A percentile compares a stretch with the other conserved stretches of the same genome.
Conservation (phyloP, 2,113 vertebrate genomes). For the Hippocampus abdominalis region DNA sequence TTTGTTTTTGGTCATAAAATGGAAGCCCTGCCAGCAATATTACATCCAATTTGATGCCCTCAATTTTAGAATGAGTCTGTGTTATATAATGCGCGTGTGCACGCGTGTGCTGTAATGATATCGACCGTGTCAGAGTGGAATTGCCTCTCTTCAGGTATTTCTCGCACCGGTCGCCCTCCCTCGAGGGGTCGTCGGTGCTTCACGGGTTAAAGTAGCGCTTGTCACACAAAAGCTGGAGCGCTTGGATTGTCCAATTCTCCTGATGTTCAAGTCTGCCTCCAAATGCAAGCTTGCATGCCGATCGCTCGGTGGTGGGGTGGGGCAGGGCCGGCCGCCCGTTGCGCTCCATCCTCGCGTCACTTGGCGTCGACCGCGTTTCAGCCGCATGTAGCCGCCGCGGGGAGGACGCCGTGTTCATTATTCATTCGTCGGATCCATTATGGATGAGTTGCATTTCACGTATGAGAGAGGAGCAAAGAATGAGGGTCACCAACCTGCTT, state of each 20-base stretch:
- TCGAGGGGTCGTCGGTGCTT: neutral
- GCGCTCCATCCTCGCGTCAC: slow-evolving; percentile 3
- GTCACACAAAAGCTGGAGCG: neutral
- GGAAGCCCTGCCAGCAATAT: neutral
- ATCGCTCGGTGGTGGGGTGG: slow-evolving; percentile 43
- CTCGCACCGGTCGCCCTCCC: neutral
- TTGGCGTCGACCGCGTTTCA: neutral
- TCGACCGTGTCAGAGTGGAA: slow-evolving; percentile 27
- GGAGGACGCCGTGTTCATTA: neutral
- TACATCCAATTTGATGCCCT: neutral
- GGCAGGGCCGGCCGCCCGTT: slow-evolving; percentile 41
- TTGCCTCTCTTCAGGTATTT: neutral
- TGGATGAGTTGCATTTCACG: slow-evolving; percentile 5
- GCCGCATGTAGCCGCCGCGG: slow-evolving; percentile 8
- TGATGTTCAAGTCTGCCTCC: neutral
- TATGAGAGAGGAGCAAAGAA: neutral
- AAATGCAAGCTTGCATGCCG: slow-evolving; percentile 9
- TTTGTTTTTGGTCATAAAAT: neutral
- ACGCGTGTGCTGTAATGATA: neutral
- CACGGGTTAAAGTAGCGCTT: slow-evolving; percentile 4
- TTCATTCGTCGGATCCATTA: neutral
- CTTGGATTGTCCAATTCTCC: neutral
- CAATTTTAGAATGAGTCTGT: neutral
- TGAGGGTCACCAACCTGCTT: neutral
- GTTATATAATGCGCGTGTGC: neutral